These are phyloP conservation scores for Cydia pomonella DNA, from an alignment of 1,140 invertebrate genomes.

Conservation along the genomic window DNA sequence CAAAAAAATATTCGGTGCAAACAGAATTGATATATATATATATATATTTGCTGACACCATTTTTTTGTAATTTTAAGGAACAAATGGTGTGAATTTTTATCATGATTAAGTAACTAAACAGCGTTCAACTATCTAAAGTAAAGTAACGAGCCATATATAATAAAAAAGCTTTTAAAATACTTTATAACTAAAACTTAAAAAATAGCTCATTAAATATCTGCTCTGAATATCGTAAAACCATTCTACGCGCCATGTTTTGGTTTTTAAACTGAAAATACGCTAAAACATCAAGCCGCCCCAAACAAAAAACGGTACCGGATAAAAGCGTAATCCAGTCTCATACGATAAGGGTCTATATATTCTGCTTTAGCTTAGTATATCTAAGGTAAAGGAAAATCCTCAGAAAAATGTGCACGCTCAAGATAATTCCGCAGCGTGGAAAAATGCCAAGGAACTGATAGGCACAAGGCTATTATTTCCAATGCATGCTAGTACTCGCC, in stretches of 20 bases:
- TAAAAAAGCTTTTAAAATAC: background rate
- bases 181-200: background rate
- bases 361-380: constrained; percentile 21
- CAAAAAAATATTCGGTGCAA: too few relatives aligned
- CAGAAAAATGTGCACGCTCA: constrained; percentile 31
- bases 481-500: background rate
- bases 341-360: constrained; percentile 30
- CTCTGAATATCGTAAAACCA: background rate
- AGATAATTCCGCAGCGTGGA: constrained; percentile 23
- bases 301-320: constrained; percentile 21
- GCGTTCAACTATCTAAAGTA: too few relatives aligned
- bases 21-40: too few relatives aligned
- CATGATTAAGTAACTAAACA: too few relatives aligned
- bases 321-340: constrained; percentile 26
- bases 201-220: background rate
- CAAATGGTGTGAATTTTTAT: too few relatives aligned
- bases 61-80: too few relatives aligned
- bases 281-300: background rate
- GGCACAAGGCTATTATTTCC: background rate
- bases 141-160: background rate
- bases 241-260: background rate
- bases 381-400: constrained; percentile 29
- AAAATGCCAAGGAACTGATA: constrained; percentile 31
- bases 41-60: too few relatives aligned
- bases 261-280: background rate